Base-by-base conservation (phyloP, 2,113 vertebrate species). In the Trinectes maculatus region DNA sequence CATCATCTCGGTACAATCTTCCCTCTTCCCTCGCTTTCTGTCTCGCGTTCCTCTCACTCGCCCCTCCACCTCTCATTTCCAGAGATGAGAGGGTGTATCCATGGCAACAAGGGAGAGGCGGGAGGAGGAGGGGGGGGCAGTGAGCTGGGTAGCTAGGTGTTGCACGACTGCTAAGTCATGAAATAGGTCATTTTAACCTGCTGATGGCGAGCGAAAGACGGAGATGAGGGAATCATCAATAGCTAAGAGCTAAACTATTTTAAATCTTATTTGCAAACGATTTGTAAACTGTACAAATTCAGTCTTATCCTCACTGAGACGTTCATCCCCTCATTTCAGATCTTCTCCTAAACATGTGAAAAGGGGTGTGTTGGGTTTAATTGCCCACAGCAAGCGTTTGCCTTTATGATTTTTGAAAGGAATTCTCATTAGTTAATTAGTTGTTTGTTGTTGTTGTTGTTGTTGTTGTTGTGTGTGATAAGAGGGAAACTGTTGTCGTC, bases 81-180 rank as follows among this genome's bases (percentile, higher is more conserved):
- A 83, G 82, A 91, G 86, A 89, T 82, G 87, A 83, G 90, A 91
- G 80, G 80, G 75, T 89, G 91, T 93, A 87, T 87, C 92, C 91
- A 92, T 92, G 89, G 91, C 85, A 93, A 93, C 92, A 89, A 79
- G 77, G 77, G 74, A 88, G 73, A 86, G 85, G 80, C 49, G 24
- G 31, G 49, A 53, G 68, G 29, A 62, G 40, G 60, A 48, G 51
- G 68, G 43, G 46, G 28, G 34, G 62, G 66, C 57, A 76, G 62
- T 85, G 42, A 80, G 85, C 79, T 71, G 18, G 29, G 40, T 77
- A 77, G 82, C 73, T 64, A 80, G 71, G 79, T 85, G 84, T 83
- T 87, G 83, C 82, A 77, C 77, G 63, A 79, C 80, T 84, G 76
- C 69, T 85, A 88, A 84, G 86, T 85, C 36, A 54, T 86, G 74